These are phyloP conservation scores for Sphaerophoria taeniata DNA, from an alignment of 2,888 invertebrate species.

Conservation along the genomic window DNA sequence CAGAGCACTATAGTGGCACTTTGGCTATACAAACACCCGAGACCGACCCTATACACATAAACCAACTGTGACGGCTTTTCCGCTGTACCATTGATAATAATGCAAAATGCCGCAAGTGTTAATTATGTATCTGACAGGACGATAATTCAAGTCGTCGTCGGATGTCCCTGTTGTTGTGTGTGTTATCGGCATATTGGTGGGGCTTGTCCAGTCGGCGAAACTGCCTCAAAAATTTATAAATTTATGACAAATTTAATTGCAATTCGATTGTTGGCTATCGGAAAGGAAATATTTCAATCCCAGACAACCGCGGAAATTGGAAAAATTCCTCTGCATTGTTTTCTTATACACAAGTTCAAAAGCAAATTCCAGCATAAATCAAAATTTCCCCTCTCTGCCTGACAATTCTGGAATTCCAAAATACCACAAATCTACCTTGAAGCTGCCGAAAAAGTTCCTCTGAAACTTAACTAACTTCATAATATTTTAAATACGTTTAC, in stretches of 20 bases:
- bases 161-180: not conserved
- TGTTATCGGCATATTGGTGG: slow-evolving; percentile 1
- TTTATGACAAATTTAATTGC: slow-evolving; percentile 73
- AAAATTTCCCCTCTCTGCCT: not conserved
- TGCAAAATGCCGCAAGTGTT: slow-evolving; percentile 75
- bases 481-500: slow-evolving; percentile 57
- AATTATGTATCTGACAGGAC: slow-evolving; percentile 75
- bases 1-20: slow-evolving; percentile 38
- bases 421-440: not conserved
- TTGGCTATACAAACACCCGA: not conserved
- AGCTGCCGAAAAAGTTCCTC: not conserved
- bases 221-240: slow-evolving; percentile 60
- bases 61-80: not conserved
- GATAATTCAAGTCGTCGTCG: slow-evolving; percentile 67
- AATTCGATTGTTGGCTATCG: slow-evolving; percentile 45
- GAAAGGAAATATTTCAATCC: not conserved
- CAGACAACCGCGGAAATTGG: slow-evolving; percentile 56
- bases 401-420: not conserved
- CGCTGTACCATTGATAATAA: slow-evolving; percentile 65
- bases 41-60: too few relatives aligned
- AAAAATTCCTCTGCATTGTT: slow-evolving; percentile 12
- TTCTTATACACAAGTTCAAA: not conserved
- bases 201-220: slow-evolving; percentile 18
- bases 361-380: slow-evolving; percentile 12
- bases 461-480: slow-evolving; percentile 51